phyloP scores from a whole-genome alignment of 2,797 vertebrate genomes.

The Enteromius argenteus region DNA sequence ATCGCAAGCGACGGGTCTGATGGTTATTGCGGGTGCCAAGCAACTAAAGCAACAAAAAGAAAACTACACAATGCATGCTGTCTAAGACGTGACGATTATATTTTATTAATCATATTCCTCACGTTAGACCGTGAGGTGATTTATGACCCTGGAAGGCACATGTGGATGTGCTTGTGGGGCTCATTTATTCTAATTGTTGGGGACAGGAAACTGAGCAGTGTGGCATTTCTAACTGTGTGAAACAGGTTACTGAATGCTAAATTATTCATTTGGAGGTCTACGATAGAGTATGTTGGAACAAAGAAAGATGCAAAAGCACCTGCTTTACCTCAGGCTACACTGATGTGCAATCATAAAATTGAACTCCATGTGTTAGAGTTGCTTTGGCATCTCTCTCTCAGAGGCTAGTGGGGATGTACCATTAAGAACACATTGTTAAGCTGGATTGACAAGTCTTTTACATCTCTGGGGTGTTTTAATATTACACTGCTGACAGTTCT shows the following conservation, averaged over 20 bases:
- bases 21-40: constrained; percentile 22
- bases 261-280: constrained; percentile 4
- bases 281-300: background rate
- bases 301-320: constrained; percentile 7
- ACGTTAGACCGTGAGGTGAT: background rate
- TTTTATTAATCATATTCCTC: constrained; percentile 42
- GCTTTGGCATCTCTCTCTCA: constrained; percentile 21
- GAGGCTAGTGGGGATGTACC: background rate
- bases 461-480: constrained; percentile 46
- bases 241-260: constrained; percentile 4
- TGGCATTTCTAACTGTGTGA: constrained; percentile 20
- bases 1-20: constrained; percentile 25
- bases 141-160: constrained; percentile 23
- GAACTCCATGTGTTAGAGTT: constrained; percentile 3
- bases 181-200: constrained; percentile 18
- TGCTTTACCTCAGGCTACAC: constrained; percentile 1
- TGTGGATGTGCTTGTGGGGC: constrained; percentile 9
- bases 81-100: constrained; percentile 47
- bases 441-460: constrained; percentile 14
- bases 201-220: constrained; percentile 7
- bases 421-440: constrained; percentile 42
- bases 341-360: constrained; percentile 9
- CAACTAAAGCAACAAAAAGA: constrained; percentile 21
- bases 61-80: constrained; percentile 41
- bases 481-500: constrained; percentile 47